Evolutionary conservation across 2,888 invertebrate species (phyloP).

Genomic region (Drosophila affinis): DNA sequence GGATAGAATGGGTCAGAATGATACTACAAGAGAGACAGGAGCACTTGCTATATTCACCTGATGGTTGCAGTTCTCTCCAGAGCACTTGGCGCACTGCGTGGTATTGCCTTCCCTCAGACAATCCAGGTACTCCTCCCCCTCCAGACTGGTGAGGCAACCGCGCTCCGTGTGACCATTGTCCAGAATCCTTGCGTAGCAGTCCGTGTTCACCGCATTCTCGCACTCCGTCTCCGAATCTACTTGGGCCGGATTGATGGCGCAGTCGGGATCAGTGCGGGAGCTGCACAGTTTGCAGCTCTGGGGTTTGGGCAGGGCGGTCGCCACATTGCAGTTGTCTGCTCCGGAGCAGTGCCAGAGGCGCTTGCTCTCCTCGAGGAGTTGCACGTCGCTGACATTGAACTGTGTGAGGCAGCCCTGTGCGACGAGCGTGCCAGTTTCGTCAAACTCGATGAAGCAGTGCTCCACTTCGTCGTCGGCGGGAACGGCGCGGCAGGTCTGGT

Average conservation of each 20-base stretch:
- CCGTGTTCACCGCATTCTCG: constrained; percentile 53
- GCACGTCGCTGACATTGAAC: constrained; percentile 65
- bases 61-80: constrained; percentile 67
- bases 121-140: constrained; percentile 60
- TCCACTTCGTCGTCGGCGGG: constrained; percentile 52
- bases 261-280: constrained; percentile 68
- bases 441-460: constrained; percentile 72
- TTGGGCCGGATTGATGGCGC: constrained; percentile 63
- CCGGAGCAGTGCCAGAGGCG: constrained; percentile 72
- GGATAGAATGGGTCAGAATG: too few species aligned
- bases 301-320: constrained; percentile 55
- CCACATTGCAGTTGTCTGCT: constrained; percentile 73
- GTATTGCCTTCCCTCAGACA: constrained; percentile 60
- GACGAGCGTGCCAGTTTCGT: constrained; percentile 50
- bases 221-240: constrained; percentile 53
- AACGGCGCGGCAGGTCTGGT: constrained; percentile 65
- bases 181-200: constrained; percentile 75
- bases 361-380: constrained; percentile 52
- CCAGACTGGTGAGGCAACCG: constrained; percentile 71
- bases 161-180: constrained; percentile 77
- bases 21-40: background rate
- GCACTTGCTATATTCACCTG: constrained; percentile 49
- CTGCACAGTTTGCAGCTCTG: constrained; percentile 70
- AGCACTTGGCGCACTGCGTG: constrained; percentile 67
- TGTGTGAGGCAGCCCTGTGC: constrained; percentile 78